These are phyloP conservation scores for Trinorchestia longiramus DNA, from an alignment of 1,140 invertebrate species.

Conservation along the genomic window DNA sequence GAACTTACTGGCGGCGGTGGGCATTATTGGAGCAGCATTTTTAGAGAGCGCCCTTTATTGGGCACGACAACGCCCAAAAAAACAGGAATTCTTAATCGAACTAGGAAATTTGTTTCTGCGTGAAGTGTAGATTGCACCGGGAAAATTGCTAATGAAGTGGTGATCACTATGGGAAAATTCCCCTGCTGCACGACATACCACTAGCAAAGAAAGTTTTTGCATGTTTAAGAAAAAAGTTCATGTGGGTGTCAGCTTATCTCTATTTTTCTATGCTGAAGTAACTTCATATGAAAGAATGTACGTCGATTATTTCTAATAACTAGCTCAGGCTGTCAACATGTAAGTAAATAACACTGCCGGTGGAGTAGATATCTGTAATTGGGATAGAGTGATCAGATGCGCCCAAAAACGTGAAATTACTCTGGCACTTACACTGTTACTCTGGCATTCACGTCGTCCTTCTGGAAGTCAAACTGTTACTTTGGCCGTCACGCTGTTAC, in stretches of 20 bases:
- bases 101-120: background rate
- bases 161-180: background rate
- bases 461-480: background rate
- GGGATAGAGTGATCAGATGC: no score
- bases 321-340: no score
- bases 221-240: background rate
- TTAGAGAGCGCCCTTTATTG: background rate
- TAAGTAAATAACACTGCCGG: no score
- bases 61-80: background rate
- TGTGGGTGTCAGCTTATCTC: background rate
- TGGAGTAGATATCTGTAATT: no score
- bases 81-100: background rate
- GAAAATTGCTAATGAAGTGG: background rate
- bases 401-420: no score
- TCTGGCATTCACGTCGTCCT: no score
- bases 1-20: background rate
- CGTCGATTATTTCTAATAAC: background rate
- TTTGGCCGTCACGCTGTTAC: background rate
- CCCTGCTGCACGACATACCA: background rate
- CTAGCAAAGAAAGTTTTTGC: background rate
- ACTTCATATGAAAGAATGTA: no score
- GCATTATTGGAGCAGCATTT: background rate
- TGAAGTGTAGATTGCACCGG: background rate
- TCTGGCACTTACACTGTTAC: no score
- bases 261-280: no score